phyloP scores from a whole-genome alignment of 2,888 invertebrate genomes.

The Mimas tiliae region DNA sequence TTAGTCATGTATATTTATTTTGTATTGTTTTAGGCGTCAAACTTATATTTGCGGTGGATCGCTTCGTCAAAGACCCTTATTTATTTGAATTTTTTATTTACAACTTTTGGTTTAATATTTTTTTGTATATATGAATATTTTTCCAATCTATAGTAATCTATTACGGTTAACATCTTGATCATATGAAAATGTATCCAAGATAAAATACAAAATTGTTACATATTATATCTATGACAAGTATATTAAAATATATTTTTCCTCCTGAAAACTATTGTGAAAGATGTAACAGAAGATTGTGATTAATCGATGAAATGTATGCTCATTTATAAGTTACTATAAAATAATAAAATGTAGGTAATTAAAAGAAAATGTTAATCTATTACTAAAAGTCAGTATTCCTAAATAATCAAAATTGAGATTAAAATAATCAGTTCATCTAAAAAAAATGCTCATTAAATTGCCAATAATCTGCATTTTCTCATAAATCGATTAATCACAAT shows the following conservation, averaged over 20 bases:
- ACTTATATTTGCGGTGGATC: conserved; percentile 23
- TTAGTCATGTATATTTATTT: conserved; percentile 64
- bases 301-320: neutral
- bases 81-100: neutral
- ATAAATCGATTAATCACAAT: conserved; percentile 17
- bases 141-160: too few relatives aligned
- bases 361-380: neutral
- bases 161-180: too few relatives aligned
- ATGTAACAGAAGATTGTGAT: neutral
- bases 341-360: neutral
- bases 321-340: neutral
- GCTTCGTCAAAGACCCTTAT: neutral
- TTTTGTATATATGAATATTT: too few relatives aligned
- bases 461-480: neutral
- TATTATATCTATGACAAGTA: too few relatives aligned
- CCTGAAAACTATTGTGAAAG: too few relatives aligned
- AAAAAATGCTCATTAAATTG: neutral
- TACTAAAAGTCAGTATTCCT: neutral
- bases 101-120: too few relatives aligned
- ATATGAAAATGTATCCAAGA: too few relatives aligned
- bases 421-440: neutral
- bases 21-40: conserved; percentile 42
- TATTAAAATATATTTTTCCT: too few relatives aligned
- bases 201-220: too few relatives aligned
- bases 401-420: neutral